These are phyloP conservation scores for Dolichopus griseipennis DNA, from an alignment of 2,888 invertebrate genomes.

Conservation along the genomic window DNA sequence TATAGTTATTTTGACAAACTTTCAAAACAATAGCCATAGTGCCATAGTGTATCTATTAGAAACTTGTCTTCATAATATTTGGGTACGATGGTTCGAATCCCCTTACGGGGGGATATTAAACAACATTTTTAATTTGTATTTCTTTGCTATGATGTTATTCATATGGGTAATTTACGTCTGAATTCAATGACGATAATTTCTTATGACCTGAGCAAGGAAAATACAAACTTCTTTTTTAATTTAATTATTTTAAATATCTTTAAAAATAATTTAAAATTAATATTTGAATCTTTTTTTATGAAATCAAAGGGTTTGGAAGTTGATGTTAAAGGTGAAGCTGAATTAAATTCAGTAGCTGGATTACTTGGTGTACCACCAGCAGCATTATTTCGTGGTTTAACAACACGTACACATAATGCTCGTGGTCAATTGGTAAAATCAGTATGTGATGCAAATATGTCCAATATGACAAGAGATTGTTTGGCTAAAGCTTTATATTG, in stretches of 20 bases:
- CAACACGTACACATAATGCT: conserved; percentile 70
- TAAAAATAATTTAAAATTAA: not conserved
- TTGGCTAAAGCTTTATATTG: conserved; percentile 88
- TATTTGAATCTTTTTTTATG: conserved; percentile 10
- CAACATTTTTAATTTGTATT: conserved; percentile 12
- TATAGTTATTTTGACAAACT: too few species aligned
- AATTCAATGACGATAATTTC: conserved; percentile 23
- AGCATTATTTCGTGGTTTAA: conserved; percentile 60
- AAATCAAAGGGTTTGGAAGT: conserved; percentile 54
- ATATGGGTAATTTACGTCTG: conserved; percentile 43
- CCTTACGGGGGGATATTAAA: not conserved
- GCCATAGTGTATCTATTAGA: too few species aligned
- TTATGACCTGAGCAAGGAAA: conserved; percentile 31
- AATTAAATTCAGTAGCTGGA: conserved; percentile 77
- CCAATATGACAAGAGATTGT: conserved; percentile 80
- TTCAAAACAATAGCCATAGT: too few species aligned
- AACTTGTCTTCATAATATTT: not conserved
- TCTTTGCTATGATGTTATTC: conserved; percentile 35
- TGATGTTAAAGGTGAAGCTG: conserved; percentile 70
- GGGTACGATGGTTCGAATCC: not conserved
- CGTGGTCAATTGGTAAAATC: conserved; percentile 71
- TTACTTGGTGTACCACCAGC: conserved; percentile 55
- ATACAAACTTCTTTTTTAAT: conserved; percentile 9
- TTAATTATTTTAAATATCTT: not conserved
- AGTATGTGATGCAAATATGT: conserved; percentile 75